Evolutionary conservation across 2,797 vertebrate genomes (phyloP), one percentile per base, ranked within the genome.

Genomic region (Pipistrellus pygmaeus): DNA sequence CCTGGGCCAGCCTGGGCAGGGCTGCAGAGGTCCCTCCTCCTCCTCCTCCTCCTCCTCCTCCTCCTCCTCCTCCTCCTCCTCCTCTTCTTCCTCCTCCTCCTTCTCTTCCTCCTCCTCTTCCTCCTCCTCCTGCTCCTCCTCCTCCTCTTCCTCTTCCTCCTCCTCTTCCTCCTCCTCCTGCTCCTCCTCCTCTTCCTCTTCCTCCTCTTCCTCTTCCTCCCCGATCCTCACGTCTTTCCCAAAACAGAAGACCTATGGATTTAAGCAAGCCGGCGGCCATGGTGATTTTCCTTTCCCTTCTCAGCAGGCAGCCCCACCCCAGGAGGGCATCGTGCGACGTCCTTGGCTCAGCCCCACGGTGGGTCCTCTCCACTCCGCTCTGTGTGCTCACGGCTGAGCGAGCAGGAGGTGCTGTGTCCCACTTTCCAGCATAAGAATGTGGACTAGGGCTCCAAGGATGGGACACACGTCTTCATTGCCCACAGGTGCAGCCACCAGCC

Each of bases 181-280:
- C 9, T 11, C 21, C 23, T 57, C 9, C 9, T 57, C 55, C 10
- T 57, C 55, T 21, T 68, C 72, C 66, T 98, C 95, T 90, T 97
- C 97, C 80, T 97, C 97, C 93, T 21, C 55, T 21, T 97, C 96
- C 87, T 98, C 97, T 96, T 98, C 97, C 97, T 51, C 48, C 76
- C 94, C 1, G 30, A 69, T 95, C 97, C 97, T 99, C 99, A 99
- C 98, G 99, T 99, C 98, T 99, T 99, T 93, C 99, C 99, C 98
- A 99, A 97, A 98, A 99, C 98, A 95, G 99, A 99, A 77, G 99
- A 99, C 98, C 99, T 99, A 98, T 48, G 96, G 98, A 97, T 90
- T 91, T 83, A 97, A 97, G 96, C 30, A 89, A 27, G 6, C 48
- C 21, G 0, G 25, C 3, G 1, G n/a, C 12, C 4, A 5, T 1